Evolutionary conservation across 2,797 vertebrate species (phyloP), one percentile per base, ranked within the genome.

Genomic region (Pampus argenteus): DNA sequence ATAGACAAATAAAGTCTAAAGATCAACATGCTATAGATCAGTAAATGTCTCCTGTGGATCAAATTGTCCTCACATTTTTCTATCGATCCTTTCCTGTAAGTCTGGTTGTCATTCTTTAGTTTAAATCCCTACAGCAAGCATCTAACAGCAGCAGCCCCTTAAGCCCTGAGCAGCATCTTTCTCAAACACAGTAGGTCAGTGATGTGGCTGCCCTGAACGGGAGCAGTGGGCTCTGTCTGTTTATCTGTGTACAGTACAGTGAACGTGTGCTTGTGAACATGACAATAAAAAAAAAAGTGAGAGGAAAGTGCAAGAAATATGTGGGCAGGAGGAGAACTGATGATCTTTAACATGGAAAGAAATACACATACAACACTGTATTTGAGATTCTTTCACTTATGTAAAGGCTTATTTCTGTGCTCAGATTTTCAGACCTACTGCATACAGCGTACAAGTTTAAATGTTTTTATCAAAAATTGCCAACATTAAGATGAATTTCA

Each of bases 1-100:
- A 75, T 9, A 29, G 36, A 62, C 20, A 62, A 63, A 63, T 31
- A 22, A 57, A 78, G 65, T 31, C 51, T 38, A 47, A 54, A 67
- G 62, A 71, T 58, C 78, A 71, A 38, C 60, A 55, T 26, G 51
- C 57, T 72, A 28, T 26, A 52, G 63, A 74, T 74, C 59, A 61
- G 78, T 48, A 49, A 76, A 61, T 38, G 54, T 72, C 71, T 71
- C 59, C 47, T 28, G 60, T 58, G 63, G 63, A 80, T 86, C 29
- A 74, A 60, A 79, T 49, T 61, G 49, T 60, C 55, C 51, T 69
- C 18, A 29, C 47, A 20, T 50, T 78, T 40, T 34, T 68, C 10
- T 50, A 67, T 82, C 38, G 60, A 70, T 75, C 82, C 40, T 62
- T 76, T 65, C 42, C 74, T 22, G 23, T 22, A 18, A 74, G 48